These are phyloP conservation scores for Ageneiosus marmoratus DNA, from an alignment of 2,113 vertebrate genomes.

Conservation along the genomic window DNA sequence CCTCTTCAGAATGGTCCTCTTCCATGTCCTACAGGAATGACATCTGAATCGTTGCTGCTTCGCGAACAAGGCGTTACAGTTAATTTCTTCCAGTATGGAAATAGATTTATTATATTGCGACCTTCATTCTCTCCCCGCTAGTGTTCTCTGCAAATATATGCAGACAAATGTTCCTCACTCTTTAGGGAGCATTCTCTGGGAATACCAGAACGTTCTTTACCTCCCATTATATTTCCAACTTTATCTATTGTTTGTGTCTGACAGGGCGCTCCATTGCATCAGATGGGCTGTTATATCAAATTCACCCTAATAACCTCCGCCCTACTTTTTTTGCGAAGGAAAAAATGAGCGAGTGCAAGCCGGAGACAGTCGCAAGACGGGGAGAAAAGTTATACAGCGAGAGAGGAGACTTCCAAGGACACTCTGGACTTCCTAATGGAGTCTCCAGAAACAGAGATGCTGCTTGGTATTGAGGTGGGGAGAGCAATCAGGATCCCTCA, in stretches of 20 bases:
- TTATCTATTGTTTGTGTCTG: constrained; percentile 76
- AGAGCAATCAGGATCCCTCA: constrained; percentile 54
- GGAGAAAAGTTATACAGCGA: constrained; percentile 64
- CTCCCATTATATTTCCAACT: constrained; percentile 65
- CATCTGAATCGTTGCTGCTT: constrained; percentile 19
- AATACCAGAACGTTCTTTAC: constrained; percentile 71
- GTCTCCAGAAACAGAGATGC: constrained; percentile 63
- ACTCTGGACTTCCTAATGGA: constrained; percentile 69
- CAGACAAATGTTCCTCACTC: constrained; percentile 71
- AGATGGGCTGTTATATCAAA: constrained; percentile 74
- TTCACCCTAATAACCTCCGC: constrained; percentile 73
- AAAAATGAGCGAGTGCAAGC: constrained; percentile 48
- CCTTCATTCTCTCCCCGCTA: constrained; percentile 60
- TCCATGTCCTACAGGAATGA: constrained; percentile 53
- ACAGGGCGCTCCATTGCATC: constrained; percentile 72
- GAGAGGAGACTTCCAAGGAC: constrained; percentile 77
- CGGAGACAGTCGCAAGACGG: constrained; percentile 60
- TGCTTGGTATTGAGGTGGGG: constrained; percentile 48
- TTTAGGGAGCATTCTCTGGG: constrained; percentile 73
- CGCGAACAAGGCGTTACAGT: constrained; percentile 33
- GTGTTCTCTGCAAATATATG: constrained; percentile 63
- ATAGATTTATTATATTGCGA: constrained; percentile 62
- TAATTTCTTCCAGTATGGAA: constrained; percentile 54
- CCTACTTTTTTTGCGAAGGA: constrained; percentile 67
- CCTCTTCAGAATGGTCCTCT: constrained; percentile 47